These are phyloP conservation scores for Monochamus saltuarius DNA, from an alignment of 1,140 invertebrate genomes.

Conservation along the genomic window DNA sequence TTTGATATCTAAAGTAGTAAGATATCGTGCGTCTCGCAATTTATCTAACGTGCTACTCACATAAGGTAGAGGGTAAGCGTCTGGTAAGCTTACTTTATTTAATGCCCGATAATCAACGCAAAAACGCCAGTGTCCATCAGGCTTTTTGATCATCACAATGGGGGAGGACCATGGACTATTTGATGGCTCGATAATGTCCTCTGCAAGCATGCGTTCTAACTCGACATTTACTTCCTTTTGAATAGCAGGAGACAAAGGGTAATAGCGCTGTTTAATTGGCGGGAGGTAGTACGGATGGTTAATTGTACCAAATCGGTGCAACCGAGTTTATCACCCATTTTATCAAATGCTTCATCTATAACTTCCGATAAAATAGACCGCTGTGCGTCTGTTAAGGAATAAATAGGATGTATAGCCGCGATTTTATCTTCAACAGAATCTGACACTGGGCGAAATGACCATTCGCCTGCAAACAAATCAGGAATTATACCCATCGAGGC, in stretches of 20 bases:
- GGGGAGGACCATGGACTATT: conserved; percentile 49
- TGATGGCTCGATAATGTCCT: conserved; percentile 30
- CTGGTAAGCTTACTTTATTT: conserved; percentile 11
- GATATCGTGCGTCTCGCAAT: conserved; percentile 36
- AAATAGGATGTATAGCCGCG: not conserved
- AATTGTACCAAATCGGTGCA: conserved; percentile 7
- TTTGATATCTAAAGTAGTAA: conserved; percentile 42
- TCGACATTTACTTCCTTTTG: conserved; percentile 13
- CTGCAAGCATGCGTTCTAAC: conserved; percentile 35
- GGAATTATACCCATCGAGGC: not conserved
- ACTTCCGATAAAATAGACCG: not conserved
- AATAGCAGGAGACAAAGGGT: conserved; percentile 9
- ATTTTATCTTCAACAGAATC: not conserved
- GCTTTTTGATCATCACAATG: conserved; percentile 55
- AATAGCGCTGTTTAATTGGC: conserved; percentile 14
- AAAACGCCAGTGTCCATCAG: conserved; percentile 49
- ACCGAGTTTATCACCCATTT: not conserved
- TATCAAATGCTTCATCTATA: not conserved
- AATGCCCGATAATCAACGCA: conserved; percentile 21
- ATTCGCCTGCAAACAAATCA: not conserved
- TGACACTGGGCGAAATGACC: not conserved
- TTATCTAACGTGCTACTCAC: conserved; percentile 36
- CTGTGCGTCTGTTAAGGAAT: not conserved
- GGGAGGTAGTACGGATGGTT: not conserved
- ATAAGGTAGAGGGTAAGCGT: conserved; percentile 15